These are phyloP conservation scores for Erebia palarica DNA, from an alignment of 2,888 invertebrate species.

Conservation along the genomic window DNA sequence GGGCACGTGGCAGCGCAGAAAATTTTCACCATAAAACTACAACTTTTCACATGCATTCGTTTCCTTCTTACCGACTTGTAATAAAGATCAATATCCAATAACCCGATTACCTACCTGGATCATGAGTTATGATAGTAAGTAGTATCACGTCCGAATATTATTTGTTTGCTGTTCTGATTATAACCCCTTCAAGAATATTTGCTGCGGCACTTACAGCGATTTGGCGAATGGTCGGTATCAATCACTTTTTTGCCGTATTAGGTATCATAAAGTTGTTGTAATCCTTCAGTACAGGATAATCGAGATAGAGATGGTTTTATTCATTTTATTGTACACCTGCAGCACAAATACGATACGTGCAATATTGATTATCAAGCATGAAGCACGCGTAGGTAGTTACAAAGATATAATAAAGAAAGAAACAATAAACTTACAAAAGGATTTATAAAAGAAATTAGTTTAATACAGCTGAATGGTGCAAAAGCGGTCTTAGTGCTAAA, in stretches of 20 bases:
- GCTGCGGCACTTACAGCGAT: slow-evolving; percentile 29
- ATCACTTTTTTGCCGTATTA: slow-evolving; percentile 24
- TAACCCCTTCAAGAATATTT: slow-evolving; percentile 37
- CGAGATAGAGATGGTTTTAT: neutral
- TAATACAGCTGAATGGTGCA: no score
- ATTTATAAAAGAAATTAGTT: no score
- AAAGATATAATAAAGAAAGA: no score
- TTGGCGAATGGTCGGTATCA: slow-evolving; percentile 22
- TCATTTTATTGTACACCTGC: neutral
- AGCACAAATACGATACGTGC: neutral
- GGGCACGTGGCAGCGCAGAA: slow-evolving; percentile 54
- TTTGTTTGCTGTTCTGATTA: slow-evolving; percentile 70
- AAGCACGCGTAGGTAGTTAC: no score
- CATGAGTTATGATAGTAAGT: slow-evolving; percentile 48
- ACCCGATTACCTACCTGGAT: slow-evolving; percentile 22
- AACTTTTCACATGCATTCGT: slow-evolving; percentile 41
- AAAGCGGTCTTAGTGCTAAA: no score
- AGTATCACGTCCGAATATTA: slow-evolving; percentile 66
- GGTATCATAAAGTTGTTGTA: neutral
- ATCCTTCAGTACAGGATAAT: neutral
- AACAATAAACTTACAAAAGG: no score
- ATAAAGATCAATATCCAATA: slow-evolving; percentile 43
- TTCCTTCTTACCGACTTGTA: slow-evolving; percentile 26
- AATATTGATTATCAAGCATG: no score
- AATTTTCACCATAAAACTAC: slow-evolving; percentile 63